Evolutionary conservation across 2,797 vertebrate genomes (phyloP), one percentile per base, ranked within the genome.

Genomic region (Acanthurus tractus): DNA sequence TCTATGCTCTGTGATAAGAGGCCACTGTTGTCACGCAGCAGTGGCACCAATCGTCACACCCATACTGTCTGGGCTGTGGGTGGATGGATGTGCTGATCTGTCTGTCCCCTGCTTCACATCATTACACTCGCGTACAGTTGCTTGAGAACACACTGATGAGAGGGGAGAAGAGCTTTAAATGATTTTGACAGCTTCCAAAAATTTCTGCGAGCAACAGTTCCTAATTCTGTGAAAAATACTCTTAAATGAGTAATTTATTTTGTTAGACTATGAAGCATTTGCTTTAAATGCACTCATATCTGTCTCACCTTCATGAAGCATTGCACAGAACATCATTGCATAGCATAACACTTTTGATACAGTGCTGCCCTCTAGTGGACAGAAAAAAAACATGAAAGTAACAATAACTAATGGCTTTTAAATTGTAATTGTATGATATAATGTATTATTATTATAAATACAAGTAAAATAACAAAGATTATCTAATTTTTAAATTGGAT

Each of bases 301-400:
- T 62, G 36, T 44, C 23, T 34, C 15, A 29, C 17, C 29, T 40
- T 54, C 20, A n/a, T 55, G n/a, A 2, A 25, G 14, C 42, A 54
- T 13, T 74, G 20, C 9, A 6, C 0, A 2, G 15, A 42, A 23
- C 13, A 0, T 23, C 20, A 14, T 44, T 54, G 29, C 25, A 2
- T 0, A 6, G 8, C 1, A 14, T 1, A 44, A 1, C 29, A 81
- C 14, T 66, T 67, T n/a, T 83, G 45, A 82, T 78, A 12, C 81
- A 76, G 34, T 85, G 88, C 58, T 76, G 49, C 90, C 89, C 90
- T 85, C 91, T 93, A 84, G 85, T 90, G 92, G 86, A 73, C 3
- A 64, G 11, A 2, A 11, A 2, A 74, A 56, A 38, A 17, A 68
- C 23, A 15, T 52, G 4, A 34, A 69, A 38, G 15, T n/a, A 48